Evolutionary conservation across 2,797 vertebrate genomes (phyloP).

Genomic region (Alcedo atthis): DNA sequence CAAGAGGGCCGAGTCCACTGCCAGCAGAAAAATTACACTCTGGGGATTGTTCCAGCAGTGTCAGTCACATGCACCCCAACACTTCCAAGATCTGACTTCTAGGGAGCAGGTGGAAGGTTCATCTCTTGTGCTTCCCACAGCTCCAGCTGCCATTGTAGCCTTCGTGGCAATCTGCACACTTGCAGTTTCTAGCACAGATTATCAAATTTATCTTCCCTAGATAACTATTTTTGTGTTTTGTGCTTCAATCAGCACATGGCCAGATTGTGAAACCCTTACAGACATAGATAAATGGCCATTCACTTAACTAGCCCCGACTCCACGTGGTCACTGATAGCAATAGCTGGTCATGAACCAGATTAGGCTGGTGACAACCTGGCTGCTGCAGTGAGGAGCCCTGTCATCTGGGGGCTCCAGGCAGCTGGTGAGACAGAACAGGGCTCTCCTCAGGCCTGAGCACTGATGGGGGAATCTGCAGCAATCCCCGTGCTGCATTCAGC

Average conservation of each 20-base stretch:
- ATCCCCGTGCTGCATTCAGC: background rate
- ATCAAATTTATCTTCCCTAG: background rate
- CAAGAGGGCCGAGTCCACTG: background rate
- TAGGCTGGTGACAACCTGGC: slow-evolving; percentile 22
- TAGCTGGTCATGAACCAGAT: slow-evolving; percentile 15
- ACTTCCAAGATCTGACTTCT: background rate
- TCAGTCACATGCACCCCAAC: background rate
- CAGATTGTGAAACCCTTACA: slow-evolving; percentile 30
- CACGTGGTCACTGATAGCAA: slow-evolving; percentile 1
- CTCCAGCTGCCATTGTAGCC: background rate
- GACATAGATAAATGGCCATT: background rate
- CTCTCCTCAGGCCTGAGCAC: background rate
- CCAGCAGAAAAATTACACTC: background rate
- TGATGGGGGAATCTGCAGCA: background rate
- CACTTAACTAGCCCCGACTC: background rate
- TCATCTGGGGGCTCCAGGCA: background rate
- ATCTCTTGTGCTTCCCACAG: background rate
- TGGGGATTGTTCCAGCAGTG: background rate
- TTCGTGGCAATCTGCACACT: background rate
- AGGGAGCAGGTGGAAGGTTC: background rate
- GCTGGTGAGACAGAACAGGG: background rate
- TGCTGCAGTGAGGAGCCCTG: background rate
- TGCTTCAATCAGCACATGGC: background rate
- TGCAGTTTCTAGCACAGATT: background rate
- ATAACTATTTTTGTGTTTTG: background rate